Percentiles rank a stretch among this genome's conserved stretches.
phyloP scores from a whole-genome alignment of 2,113 vertebrate species.

The Sceloporus undulatus region DNA sequence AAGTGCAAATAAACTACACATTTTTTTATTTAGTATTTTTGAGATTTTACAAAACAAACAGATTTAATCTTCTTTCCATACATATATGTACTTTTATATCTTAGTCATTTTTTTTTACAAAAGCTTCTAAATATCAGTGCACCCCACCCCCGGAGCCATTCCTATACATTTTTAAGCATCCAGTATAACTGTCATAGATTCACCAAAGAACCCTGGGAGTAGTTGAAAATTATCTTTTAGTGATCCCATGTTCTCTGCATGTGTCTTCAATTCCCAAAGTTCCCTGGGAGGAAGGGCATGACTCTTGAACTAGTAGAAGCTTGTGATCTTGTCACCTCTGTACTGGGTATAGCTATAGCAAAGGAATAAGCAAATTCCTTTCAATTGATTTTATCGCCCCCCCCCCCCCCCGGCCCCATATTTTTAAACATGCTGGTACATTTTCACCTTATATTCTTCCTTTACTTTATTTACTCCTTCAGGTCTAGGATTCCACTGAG shows the following conservation, averaged over 20 bases:
- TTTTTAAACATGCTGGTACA: neutral
- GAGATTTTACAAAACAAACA: too few relatives aligned
- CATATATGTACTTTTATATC: too few relatives aligned
- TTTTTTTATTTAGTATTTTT: neutral
- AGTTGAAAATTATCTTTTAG: neutral
- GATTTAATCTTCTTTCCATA: too few relatives aligned
- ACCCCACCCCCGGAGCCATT: too few relatives aligned
- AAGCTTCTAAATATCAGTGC: too few relatives aligned
- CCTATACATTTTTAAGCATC: neutral
- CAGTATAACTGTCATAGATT: neutral
- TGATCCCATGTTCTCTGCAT: neutral
- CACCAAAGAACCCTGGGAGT: neutral
- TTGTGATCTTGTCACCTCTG: neutral
- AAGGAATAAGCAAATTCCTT: neutral
- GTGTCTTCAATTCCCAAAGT: neutral
- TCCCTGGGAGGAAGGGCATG: neutral
- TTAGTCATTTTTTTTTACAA: too few relatives aligned
- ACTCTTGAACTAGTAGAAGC: neutral
- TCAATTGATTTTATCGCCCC: neutral
- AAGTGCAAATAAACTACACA: neutral
- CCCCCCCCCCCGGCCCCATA: too few relatives aligned
- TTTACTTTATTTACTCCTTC: conserved; percentile 27
- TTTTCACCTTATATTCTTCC: conserved; percentile 26
- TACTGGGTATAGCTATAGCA: neutral
- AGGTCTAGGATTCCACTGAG: conserved; percentile 33